phyloP scores from a whole-genome alignment of 2,797 vertebrate genomes.

The Garrulus glandarius region DNA sequence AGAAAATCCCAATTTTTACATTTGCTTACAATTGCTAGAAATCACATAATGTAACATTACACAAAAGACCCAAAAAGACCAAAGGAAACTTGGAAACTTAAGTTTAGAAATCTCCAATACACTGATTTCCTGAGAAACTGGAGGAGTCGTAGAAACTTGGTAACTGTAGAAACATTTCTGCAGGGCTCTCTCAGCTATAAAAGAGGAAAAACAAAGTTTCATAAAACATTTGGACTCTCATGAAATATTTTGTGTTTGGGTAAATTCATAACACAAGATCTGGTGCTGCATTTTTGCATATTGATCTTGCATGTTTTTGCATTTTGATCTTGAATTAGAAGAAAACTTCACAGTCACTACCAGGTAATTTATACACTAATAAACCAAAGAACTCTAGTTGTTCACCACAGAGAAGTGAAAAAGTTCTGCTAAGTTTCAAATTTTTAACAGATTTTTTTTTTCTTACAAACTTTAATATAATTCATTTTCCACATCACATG shows the following conservation, averaged over 20 bases:
- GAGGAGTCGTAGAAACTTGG: background rate
- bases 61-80: background rate
- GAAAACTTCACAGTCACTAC: background rate
- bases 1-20: background rate
- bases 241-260: background rate
- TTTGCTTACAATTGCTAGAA: background rate
- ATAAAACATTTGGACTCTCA: background rate
- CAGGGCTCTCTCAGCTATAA: background rate
- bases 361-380: background rate
- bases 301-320: too few species aligned
- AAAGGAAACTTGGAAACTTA: background rate
- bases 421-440: background rate
- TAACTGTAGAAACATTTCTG: background rate
- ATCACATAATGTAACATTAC: background rate
- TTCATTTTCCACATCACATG: background rate
- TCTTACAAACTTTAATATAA: background rate
- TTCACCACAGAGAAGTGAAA: background rate
- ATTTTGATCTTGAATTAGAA: background rate
- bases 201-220: background rate
- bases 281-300: background rate
- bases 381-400: background rate
- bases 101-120: background rate
- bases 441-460: background rate
- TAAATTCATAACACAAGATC: background rate
- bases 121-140: background rate